Evolutionary conservation across 2,113 vertebrate genomes (phyloP).

Genomic region (Donacobius atricapilla): DNA sequence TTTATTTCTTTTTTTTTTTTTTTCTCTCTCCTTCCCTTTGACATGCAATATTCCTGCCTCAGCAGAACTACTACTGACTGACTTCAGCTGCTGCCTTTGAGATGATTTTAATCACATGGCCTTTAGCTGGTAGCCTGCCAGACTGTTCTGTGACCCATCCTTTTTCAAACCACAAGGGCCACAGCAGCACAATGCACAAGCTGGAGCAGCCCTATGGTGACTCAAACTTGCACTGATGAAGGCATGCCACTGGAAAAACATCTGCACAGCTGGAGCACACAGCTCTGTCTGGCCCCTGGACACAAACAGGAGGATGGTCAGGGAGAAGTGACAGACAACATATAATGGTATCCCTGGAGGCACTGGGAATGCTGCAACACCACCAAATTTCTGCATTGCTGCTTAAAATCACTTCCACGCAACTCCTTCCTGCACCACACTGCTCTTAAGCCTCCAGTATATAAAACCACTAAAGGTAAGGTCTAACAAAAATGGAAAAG

Average conservation of each 20-base stretch:
- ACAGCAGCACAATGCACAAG: not conserved
- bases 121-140: not conserved
- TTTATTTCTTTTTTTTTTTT: not conserved
- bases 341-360: not conserved
- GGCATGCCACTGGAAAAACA: not conserved
- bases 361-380: not conserved
- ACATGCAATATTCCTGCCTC: not conserved
- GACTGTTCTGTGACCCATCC: not conserved
- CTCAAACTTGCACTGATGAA: not conserved
- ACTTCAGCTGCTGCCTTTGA: not conserved
- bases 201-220: fast-evolving
- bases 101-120: not conserved
- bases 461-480: not conserved
- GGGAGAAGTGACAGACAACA: not conserved
- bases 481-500: not conserved
- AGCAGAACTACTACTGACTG: not conserved
- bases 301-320: not conserved
- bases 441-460: not conserved
- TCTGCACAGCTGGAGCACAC: not conserved
- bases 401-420: not conserved
- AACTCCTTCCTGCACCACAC: not conserved
- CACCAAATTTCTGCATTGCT: not conserved
- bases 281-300: not conserved
- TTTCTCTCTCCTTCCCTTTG: not conserved
- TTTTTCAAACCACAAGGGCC: not conserved